phyloP scores from a whole-genome alignment of 2,888 invertebrate genomes.

The Apamea sordens region DNA sequence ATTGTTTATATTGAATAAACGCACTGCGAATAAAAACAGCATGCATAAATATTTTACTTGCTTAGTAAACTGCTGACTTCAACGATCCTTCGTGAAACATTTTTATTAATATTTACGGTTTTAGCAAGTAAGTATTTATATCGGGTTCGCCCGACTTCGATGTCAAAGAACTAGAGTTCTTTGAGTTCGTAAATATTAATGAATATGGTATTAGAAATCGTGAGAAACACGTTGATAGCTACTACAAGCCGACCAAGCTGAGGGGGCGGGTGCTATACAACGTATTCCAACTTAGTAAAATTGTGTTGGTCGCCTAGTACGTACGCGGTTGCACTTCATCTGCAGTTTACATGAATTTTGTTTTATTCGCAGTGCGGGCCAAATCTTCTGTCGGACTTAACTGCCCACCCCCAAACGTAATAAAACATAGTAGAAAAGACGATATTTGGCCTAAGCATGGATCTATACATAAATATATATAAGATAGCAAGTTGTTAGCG shows the following conservation, averaged over 20 bases:
- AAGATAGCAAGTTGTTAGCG: conserved; percentile 37
- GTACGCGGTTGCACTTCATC: not conserved
- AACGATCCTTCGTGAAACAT: not conserved
- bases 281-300: not conserved
- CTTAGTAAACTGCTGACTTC: not conserved
- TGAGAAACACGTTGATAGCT: not conserved
- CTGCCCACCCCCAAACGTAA: conserved; percentile 43
- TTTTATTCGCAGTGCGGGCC: conserved; percentile 20
- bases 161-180: conserved; percentile 25
- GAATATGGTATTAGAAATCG: not conserved
- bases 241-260: not conserved
- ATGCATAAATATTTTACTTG: not conserved
- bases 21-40: conserved; percentile 9
- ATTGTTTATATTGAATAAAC: not conserved
- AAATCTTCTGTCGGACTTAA: conserved; percentile 3
- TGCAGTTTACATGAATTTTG: not conserved
- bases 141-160: conserved; percentile 21
- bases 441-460: conserved; percentile 48
- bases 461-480: conserved; percentile 34
- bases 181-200: conserved; percentile 31
- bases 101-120: conserved; percentile 28
- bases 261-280: not conserved
- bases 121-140: conserved; percentile 46
- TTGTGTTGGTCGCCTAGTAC: not conserved
- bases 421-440: conserved; percentile 34